Evolutionary conservation across 2,888 invertebrate species (phyloP), one percentile per base, ranked within the genome.

Genomic region (Chrysolina oricalcia): DNA sequence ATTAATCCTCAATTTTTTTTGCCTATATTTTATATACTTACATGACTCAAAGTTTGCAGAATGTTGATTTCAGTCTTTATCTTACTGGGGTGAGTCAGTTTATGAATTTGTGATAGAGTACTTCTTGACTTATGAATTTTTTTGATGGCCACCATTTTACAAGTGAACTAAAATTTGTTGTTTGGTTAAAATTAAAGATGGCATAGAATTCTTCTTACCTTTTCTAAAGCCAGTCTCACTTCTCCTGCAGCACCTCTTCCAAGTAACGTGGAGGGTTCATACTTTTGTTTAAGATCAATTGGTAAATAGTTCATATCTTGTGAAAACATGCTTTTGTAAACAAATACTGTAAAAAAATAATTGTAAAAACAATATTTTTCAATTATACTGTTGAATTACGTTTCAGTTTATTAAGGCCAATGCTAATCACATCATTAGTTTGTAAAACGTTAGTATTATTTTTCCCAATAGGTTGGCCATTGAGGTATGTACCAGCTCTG

Each of bases 191-290:
- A 41, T 41, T 5, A 41, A 17, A 19, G 1, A n/a, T 46, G 15
- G 35, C 23, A 9, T 53, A 40, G 19, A 65, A 70, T 40, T 76
- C 21, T 59, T 50, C 87, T 86, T 89, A 93, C 93, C 90, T 92
- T 92, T 86, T 95, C 89, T 88, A 92, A 94, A 13, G 94, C 93
- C 70, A 96, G 89, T 83, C 93, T 91, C 0, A 98, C 97, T 85
- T 95, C 91, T 0, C 97, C 97, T 89, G 94, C 96, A 10, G 95
- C 95, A 46, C 97, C 97, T 73, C 93, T 92, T 15, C 97, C 97
- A 35, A 97, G 87, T 78, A 91, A 91, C 81, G 91, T 92, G 19
- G 95, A 93, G 64, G 96, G 89, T 78, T 93, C 93, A 89, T 96
- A 97, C 82, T 92, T 93, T 41, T 90, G 87, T 43, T 90, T 90